Base-by-base conservation (phyloP, 2,888 invertebrate species). In the Clepsis dumicolana region DNA sequence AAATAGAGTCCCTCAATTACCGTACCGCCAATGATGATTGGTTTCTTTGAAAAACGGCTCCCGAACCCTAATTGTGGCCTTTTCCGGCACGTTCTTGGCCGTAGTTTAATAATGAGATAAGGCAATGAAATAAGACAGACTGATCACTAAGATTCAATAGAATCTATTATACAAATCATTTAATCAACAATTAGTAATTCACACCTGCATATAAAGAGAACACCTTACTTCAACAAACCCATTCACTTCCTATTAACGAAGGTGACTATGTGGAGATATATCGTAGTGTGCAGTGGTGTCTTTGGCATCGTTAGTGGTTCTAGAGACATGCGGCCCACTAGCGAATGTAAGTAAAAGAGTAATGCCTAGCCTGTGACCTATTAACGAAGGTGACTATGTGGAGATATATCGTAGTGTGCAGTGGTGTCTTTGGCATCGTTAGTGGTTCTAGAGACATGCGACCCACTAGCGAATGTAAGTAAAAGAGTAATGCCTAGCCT, bases 281-380 rank as follows among this genome's bases (percentile, higher is more conserved):
- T 41, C 41, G 8, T 41, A 16, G 16, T 18, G 16, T 7, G 2
- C 16, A 14, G 8, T 41, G 16, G 16, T 41, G 41, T 41, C n/a
- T 18, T 41, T 16, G 16, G 7, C 4, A 5, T 16, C 16, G 41
- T 41, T 41, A 16, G 16, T 16, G 16, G 16, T 18, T 41, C 8
- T 7, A 8, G 16, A 41, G 41, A 14, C 7, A 41, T 7, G 2
- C 16, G 41, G 1, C 41, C 41, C 7, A 4, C n/a, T 3, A 14
- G 35, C n/a, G 14, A 38, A n/a, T 38, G 35, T 38, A 38, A 38
- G 35, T 38, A 38, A n/a, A 38, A 38, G n/a, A n/a, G n/a, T n/a
- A n/a, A n/a, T 12, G n/a, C 2, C 35, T 38, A 38, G 4, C n/a
- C 32, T 32, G 32, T 32, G n/a, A 14, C n/a, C 35, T 38, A 12